A percentile compares a stretch with the other conserved stretches of the same genome.
phyloP scores from a whole-genome alignment of 2,797 vertebrate genomes.

The Rachycentron canadum region DNA sequence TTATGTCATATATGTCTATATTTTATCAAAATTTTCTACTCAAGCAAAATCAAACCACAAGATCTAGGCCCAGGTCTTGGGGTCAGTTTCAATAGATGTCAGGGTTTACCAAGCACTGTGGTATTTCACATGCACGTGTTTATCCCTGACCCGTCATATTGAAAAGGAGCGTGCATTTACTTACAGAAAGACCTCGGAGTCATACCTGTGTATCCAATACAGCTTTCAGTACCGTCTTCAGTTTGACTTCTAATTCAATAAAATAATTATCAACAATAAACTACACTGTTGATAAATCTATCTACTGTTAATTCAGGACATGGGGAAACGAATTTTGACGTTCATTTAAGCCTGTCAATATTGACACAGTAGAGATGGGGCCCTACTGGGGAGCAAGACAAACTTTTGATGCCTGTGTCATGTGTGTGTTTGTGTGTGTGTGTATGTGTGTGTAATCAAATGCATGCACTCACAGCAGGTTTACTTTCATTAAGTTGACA shows the following conservation, averaged over 20 bases:
- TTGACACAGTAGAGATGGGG: slow-evolving; percentile 27
- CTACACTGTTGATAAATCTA: not conserved
- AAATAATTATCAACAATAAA: not conserved
- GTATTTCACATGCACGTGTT: slow-evolving; percentile 71
- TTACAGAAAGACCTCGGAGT: slow-evolving; percentile 6
- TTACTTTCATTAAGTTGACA: slow-evolving; percentile 90
- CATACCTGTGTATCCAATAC: not conserved
- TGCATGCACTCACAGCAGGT: slow-evolving; percentile 71
- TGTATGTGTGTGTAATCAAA: slow-evolving; percentile 34
- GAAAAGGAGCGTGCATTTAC: slow-evolving; percentile 5
- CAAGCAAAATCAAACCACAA: slow-evolving; percentile 65
- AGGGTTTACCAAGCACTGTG: slow-evolving; percentile 74
- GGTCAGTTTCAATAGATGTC: slow-evolving; percentile 81
- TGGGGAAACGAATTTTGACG: slow-evolving; percentile 1
- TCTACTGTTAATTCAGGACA: not conserved
- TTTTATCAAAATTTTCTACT: slow-evolving; percentile 34
- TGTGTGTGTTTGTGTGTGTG: not conserved
- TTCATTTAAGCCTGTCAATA: slow-evolving; percentile 42
- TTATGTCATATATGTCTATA: slow-evolving; percentile 15
- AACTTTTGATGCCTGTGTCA: slow-evolving; percentile 8
- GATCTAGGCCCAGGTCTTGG: slow-evolving; percentile 71
- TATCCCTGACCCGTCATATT: no score
- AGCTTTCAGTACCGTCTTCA: not conserved
- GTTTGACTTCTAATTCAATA: not conserved
- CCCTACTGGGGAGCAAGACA: slow-evolving; percentile 1